Base-by-base conservation (phyloP, 2,888 invertebrate species). In the Heliconius sara region DNA sequence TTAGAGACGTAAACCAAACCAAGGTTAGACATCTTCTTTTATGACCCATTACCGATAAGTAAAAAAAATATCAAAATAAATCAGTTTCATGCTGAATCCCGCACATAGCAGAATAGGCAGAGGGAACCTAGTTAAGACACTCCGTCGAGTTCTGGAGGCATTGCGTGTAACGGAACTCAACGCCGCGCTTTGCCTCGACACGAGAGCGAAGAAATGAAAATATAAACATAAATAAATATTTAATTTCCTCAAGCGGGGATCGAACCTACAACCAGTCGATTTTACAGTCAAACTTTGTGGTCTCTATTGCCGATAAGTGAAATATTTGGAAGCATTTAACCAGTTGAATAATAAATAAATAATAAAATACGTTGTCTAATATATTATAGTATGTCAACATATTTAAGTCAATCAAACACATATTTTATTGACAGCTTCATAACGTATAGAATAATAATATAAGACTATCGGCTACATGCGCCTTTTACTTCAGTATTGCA, bases 391-490 rank as follows among this genome's bases (percentile, higher is more conserved):
- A 72, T 27, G 72, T 12, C 52, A 34, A n/a, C 30, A 73, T 60
- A 9, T 34, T 43, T 22, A 30, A 52, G 52, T 57, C 22, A 72
- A 30, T 68, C n/a, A 57, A 7, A 57, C 2, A 30, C 22, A 57
- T 72, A n/a, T 68, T 68, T 34, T 43, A 68, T 5, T 68, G 43
- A 68, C 39, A 5, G 39, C 68, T 68, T 68, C n/a, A 13, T n/a
- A n/a, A 43, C 22, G 34, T 34, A 9, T 1, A 34, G 34, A 34
- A 34, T 34, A 34, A 34, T 34, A 34, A 12, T 25, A 16, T 65
- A 27, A 65, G 63, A 27, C 25, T 30, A 19, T 16, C 6, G 7
- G 19, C 19, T 34, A 22, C 9, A 2, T 30, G 30, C 67, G 0
- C 6, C 34, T 34, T 34, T 19, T 67, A 67, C 67, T n/a, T 67